A percentile compares a stretch with the other conserved stretches of the same genome.
These are phyloP conservation scores for Eretmochelys imbricata DNA, from an alignment of 2,113 vertebrate species.

Conservation along the genomic window DNA sequence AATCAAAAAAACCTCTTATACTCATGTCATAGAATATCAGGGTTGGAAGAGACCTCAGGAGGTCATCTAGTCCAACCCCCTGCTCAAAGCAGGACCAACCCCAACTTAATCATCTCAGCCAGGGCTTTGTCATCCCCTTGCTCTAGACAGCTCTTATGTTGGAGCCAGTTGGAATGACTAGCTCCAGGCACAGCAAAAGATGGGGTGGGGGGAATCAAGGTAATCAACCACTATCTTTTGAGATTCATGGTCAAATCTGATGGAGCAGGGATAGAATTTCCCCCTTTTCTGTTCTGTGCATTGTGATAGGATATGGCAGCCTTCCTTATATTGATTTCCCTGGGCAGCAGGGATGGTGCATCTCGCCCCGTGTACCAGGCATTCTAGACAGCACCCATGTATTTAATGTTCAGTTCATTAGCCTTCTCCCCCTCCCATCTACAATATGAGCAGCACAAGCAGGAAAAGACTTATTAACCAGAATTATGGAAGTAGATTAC, in stretches of 20 bases:
- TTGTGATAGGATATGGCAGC: neutral
- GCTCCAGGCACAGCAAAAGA: neutral
- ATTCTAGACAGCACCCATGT: neutral
- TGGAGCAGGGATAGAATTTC: neutral
- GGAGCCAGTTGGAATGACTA: no score
- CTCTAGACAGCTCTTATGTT: neutral
- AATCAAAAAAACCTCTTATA: neutral
- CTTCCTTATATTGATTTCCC: neutral
- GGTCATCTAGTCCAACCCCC: no score
- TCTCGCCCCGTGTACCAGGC: neutral
- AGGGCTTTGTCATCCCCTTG: neutral
- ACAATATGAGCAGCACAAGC: neutral
- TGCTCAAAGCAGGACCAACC: no score
- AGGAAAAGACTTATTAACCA: neutral
- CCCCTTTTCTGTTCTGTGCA: neutral
- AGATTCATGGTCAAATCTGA: neutral
- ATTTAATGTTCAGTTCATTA: neutral
- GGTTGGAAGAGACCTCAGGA: no score
- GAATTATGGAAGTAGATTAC: neutral
- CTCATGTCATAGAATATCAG: neutral
- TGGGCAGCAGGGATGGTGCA: neutral
- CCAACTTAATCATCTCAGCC: no score
- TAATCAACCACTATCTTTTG: neutral
- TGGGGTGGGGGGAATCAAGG: rapidly evolving
- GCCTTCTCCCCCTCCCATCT: neutral